A percentile compares a stretch with the other conserved stretches of the same genome.
These are phyloP conservation scores for Monochamus alternatus DNA, from an alignment of 2,888 invertebrate species.

Conservation along the genomic window DNA sequence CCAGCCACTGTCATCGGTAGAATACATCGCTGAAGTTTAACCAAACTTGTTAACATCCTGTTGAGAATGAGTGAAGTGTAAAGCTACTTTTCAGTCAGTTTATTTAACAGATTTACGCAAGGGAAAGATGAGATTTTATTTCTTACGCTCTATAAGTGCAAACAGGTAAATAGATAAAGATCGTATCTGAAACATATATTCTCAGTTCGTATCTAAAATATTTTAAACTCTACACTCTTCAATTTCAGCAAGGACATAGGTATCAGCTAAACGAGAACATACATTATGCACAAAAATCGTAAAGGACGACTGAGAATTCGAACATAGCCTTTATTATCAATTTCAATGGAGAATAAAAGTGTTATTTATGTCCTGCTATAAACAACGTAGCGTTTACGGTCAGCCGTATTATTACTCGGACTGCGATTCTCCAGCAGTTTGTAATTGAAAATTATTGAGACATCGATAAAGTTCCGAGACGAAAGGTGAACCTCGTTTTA, in stretches of 20 bases:
- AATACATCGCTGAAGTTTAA: too few relatives aligned
- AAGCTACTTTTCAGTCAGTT: too few relatives aligned
- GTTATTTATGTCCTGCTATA: constrained; percentile 37
- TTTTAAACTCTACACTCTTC: not conserved
- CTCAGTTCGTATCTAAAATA: not conserved
- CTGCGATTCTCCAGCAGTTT: constrained; percentile 18
- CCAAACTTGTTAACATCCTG: too few relatives aligned
- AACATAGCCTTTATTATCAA: constrained; percentile 37
- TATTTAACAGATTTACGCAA: too few relatives aligned
- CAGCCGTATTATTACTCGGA: constrained; percentile 21
- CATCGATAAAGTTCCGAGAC: constrained; percentile 32
- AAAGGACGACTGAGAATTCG: constrained; percentile 18
- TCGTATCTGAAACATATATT: not conserved
- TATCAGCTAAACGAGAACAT: not conserved
- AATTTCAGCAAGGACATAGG: not conserved
- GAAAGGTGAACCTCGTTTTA: constrained; percentile 33
- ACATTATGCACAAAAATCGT: constrained; percentile 13
- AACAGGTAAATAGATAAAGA: too few relatives aligned
- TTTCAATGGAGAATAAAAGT: constrained; percentile 30
- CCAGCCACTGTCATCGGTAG: too few relatives aligned
- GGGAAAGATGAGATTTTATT: too few relatives aligned
- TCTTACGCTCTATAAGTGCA: too few relatives aligned
- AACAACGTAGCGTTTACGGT: constrained; percentile 36
- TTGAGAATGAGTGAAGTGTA: too few relatives aligned
- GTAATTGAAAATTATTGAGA: constrained; percentile 36